Conservation (phyloP, 2,888 invertebrate species). For the Muscina levida region DNA sequence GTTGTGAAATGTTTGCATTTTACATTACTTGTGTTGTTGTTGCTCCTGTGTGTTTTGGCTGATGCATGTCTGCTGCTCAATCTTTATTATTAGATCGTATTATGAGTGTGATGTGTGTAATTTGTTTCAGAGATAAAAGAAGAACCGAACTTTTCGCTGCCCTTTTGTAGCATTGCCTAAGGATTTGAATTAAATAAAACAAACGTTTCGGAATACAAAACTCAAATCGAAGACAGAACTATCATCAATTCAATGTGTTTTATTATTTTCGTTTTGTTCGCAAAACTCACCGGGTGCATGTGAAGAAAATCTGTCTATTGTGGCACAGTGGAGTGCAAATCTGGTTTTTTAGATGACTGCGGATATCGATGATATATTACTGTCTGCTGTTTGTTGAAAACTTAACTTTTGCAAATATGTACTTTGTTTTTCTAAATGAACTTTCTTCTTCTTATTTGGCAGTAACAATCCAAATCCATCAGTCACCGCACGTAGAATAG, state of each 20-base stretch:
- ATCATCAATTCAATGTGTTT: conserved; percentile 46
- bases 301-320: conserved; percentile 6
- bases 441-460: too few relatives aligned
- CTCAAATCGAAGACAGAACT: conserved; percentile 51
- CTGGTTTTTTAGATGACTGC: not conserved
- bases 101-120: conserved; percentile 65
- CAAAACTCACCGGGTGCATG: not conserved
- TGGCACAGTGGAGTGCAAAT: conserved; percentile 36
- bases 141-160: conserved; percentile 33
- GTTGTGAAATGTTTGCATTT: too few relatives aligned
- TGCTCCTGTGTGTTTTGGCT: conserved; percentile 22
- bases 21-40: conserved; percentile 28
- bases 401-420: too few relatives aligned
- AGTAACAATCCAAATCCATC: too few relatives aligned
- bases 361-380: not conserved
- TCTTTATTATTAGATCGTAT: conserved; percentile 62
- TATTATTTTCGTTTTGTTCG: conserved; percentile 33
- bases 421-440: too few relatives aligned
- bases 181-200: conserved; percentile 34
- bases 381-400: too few relatives aligned
- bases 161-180: not conserved
- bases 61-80: too few relatives aligned
- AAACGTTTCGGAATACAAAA: conserved; percentile 48
- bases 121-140: conserved; percentile 65
- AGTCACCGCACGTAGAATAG: too few relatives aligned